A percentile compares a stretch with the other conserved stretches of the same genome.
These are phyloP conservation scores for Scelioninae gen. 1 DNA, from an alignment of 2,888 invertebrate species.

Conservation along the genomic window DNA sequence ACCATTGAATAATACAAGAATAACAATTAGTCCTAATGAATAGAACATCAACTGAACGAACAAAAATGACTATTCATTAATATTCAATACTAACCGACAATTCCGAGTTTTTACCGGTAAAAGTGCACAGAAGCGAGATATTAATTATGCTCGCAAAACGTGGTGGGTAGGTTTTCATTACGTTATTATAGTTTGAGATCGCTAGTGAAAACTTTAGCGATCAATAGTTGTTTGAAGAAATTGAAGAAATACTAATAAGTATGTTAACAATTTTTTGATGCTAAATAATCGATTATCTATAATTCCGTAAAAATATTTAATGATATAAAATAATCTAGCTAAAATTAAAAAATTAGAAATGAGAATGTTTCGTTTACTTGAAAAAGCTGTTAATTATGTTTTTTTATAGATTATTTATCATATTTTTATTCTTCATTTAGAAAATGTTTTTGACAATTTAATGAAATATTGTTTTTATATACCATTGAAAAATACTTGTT, in stretches of 20 bases:
- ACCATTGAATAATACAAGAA: conserved; percentile 58
- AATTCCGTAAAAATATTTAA: too few species aligned
- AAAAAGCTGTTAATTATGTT: too few species aligned
- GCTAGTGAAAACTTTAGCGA: conserved; percentile 29
- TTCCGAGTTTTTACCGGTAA: conserved; percentile 33
- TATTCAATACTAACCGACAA: conserved; percentile 44
- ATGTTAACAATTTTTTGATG: too few species aligned
- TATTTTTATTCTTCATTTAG: too few species aligned
- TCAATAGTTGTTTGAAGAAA: conserved; percentile 20
- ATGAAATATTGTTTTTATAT: too few species aligned
- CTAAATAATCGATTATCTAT: too few species aligned
- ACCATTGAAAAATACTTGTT: too few species aligned
- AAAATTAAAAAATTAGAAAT: too few species aligned
- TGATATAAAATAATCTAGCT: too few species aligned
- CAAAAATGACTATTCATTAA: conserved; percentile 44
- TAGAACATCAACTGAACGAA: conserved; percentile 49
- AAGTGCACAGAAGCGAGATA: conserved; percentile 21
- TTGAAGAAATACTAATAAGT: neutral
- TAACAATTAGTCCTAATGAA: conserved; percentile 66
- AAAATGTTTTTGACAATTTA: too few species aligned
- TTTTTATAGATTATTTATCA: too few species aligned
- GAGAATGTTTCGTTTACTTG: too few species aligned
- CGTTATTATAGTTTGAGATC: conserved; percentile 38
- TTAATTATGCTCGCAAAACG: conserved; percentile 41
- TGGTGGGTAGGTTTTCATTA: conserved; percentile 34